A percentile compares a stretch with the other conserved stretches of the same genome.
Evolutionary conservation across 2,888 invertebrate genomes (phyloP).

Genomic region (Auanema freiburgensis): DNA sequence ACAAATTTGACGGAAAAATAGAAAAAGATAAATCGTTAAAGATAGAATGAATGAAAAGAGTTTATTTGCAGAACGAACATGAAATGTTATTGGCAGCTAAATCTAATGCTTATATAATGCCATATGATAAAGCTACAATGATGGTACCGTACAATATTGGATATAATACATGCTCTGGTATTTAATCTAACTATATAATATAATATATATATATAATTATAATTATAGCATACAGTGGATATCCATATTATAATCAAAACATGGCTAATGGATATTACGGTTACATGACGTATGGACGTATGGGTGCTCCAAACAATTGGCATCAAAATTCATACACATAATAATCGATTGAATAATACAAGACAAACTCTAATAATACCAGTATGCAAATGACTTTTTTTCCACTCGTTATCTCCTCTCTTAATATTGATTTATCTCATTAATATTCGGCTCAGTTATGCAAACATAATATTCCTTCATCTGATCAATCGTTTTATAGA

Average conservation of each 20-base stretch:
- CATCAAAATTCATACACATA: no score
- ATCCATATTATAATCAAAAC: slow-evolving; percentile 43
- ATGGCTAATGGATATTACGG: slow-evolving; percentile 46
- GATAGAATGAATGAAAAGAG: background rate
- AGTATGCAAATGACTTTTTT: slow-evolving; percentile 2
- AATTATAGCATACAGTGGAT: slow-evolving; percentile 31
- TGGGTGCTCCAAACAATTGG: no score
- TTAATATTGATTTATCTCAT: background rate
- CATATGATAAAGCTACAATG: slow-evolving; percentile 44
- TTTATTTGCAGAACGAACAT: slow-evolving; percentile 49
- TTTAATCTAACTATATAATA: no score
- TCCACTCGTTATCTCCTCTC: slow-evolving; percentile 1
- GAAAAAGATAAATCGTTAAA: background rate
- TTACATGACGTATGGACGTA: slow-evolving; percentile 55
- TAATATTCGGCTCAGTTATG: slow-evolving; percentile 4
- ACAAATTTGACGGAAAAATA: background rate
- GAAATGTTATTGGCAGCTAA: slow-evolving; percentile 55
- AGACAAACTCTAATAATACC: slow-evolving; percentile 21
- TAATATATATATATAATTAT: background rate
- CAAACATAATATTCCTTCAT: slow-evolving; percentile 2
- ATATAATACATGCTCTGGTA: slow-evolving; percentile 36
- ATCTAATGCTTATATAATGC: slow-evolving; percentile 55
- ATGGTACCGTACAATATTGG: slow-evolving; percentile 42
- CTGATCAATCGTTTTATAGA: slow-evolving; percentile 2
- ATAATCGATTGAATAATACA: slow-evolving; percentile 25